These are phyloP conservation scores for Acanthaster planci DNA, from an alignment of 35 echinoderm and acorn worm species.

Conservation along the genomic window DNA sequence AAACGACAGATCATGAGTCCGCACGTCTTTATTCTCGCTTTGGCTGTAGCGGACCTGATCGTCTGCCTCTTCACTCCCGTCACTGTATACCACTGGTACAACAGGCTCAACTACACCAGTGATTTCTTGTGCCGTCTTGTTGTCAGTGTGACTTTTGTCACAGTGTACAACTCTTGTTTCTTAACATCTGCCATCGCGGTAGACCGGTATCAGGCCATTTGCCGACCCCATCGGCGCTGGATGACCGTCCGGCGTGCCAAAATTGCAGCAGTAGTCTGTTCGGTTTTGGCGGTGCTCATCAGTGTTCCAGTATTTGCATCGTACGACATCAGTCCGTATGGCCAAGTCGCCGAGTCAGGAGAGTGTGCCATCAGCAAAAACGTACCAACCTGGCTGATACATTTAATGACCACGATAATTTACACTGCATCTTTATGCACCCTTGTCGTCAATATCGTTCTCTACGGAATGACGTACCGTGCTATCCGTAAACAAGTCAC, in stretches of 20 bases:
- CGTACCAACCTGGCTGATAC: not conserved
- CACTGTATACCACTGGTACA: constrained; percentile 3
- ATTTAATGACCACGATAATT: not conserved
- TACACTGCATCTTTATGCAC: not conserved
- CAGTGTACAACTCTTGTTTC: constrained; percentile 11
- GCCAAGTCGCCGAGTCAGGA: not conserved
- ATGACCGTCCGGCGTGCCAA: constrained; percentile 33
- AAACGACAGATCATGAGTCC: constrained; percentile 43
- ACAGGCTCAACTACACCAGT: not conserved
- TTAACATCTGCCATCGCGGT: constrained; percentile 42
- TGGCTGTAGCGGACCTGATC: constrained; percentile 46
- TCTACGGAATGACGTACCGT: constrained; percentile 27
- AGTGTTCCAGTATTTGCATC: constrained; percentile 12
- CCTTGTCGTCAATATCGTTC: not conserved
- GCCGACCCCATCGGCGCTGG: constrained; percentile 34
- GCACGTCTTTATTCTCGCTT: constrained; percentile 55
- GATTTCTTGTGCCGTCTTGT: constrained; percentile 34
- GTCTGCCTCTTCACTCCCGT: constrained; percentile 19
- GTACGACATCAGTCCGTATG: not conserved
- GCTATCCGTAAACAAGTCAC: not conserved
- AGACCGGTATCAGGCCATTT: constrained; percentile 51
- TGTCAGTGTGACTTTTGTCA: not conserved
- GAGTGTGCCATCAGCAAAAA: not conserved
- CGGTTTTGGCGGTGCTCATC: constrained; percentile 1
- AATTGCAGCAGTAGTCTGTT: constrained; percentile 21